phyloP scores from a whole-genome alignment of 2,113 vertebrate genomes.

The Macquaria ambigua region DNA sequence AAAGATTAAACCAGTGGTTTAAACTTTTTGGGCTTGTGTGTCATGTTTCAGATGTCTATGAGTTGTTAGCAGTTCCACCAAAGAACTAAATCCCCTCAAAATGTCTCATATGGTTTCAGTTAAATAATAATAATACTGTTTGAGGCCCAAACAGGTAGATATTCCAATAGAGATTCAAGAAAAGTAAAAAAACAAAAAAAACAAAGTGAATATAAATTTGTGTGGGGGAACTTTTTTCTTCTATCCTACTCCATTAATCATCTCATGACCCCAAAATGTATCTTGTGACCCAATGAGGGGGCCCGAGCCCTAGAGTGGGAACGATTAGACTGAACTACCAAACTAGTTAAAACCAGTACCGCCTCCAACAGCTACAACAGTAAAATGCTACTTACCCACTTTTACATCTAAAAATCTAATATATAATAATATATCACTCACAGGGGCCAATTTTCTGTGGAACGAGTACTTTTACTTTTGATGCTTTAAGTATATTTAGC shows the following conservation, averaged over 20 bases:
- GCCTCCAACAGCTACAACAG: neutral
- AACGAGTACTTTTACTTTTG: neutral
- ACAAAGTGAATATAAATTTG: neutral
- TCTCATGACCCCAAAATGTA: neutral
- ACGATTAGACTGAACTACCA: neutral
- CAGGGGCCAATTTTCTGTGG: neutral
- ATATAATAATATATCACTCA: neutral
- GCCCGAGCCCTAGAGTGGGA: neutral
- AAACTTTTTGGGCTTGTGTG: neutral
- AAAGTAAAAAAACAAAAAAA: no score
- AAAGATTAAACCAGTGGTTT: no score
- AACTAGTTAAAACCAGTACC: neutral
- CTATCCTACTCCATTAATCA: neutral
- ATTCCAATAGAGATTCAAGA: neutral
- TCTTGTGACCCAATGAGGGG: no score
- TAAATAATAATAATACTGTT: neutral
- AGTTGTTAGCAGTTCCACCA: neutral
- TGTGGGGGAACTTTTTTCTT: neutral
- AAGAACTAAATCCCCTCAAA: neutral
- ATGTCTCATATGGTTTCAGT: neutral
- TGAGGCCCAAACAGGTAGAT: no score
- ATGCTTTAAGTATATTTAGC: no score
- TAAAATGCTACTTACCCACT: neutral
- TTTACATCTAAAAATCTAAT: neutral
- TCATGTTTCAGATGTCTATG: neutral